phyloP scores from a whole-genome alignment of 2,888 invertebrate genomes.

The Candidula unifasciata region DNA sequence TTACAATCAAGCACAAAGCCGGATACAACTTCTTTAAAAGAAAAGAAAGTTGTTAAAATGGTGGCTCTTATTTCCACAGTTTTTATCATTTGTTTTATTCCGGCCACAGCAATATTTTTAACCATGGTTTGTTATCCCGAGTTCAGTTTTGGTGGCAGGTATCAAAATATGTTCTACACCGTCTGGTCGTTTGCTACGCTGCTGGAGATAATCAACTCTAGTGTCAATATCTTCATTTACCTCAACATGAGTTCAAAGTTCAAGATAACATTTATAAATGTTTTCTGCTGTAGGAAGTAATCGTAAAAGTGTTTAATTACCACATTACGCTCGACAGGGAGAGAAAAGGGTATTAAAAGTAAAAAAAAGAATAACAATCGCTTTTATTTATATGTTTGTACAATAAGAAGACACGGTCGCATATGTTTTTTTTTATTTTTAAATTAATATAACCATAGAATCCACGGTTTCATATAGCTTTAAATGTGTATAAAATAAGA shows the following conservation, averaged over 20 bases:
- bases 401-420: no score
- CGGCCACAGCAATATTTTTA: not conserved
- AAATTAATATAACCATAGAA: no score
- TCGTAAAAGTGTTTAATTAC: no score
- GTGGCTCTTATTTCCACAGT: slow-evolving; percentile 7
- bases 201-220: slow-evolving; percentile 31
- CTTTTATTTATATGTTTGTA: no score
- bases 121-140: slow-evolving; percentile 5
- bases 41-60: slow-evolving; percentile 22
- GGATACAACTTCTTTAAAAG: slow-evolving; percentile 14
- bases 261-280: slow-evolving; percentile 6
- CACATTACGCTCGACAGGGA: no score
- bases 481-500: no score
- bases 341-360: no score
- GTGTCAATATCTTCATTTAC: slow-evolving; percentile 38
- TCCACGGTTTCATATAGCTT: no score
- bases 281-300: not conserved
- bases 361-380: no score
- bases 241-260: slow-evolving; percentile 40
- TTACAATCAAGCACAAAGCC: not conserved
- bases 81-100: slow-evolving; percentile 31
- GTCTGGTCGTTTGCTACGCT: slow-evolving; percentile 34
- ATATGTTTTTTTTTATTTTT: no score
- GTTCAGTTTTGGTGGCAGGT: slow-evolving; percentile 27
- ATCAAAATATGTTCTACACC: slow-evolving; percentile 22